phyloP scores from a whole-genome alignment of 2,797 vertebrate species.

The Sebastes flavidus region DNA sequence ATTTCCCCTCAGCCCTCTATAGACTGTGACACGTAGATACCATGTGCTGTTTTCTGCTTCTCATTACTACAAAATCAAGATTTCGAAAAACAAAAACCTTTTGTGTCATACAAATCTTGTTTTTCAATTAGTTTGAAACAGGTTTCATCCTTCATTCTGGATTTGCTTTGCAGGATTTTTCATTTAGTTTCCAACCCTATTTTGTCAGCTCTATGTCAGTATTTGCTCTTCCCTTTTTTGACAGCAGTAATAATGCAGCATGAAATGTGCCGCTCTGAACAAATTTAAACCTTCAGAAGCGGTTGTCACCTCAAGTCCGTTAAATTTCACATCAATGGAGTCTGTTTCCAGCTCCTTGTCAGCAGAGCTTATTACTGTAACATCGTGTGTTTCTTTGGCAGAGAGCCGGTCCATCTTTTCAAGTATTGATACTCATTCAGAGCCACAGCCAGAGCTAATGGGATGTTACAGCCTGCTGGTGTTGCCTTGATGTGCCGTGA shows the following conservation, averaged over 20 bases:
- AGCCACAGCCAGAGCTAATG: conserved; percentile 10
- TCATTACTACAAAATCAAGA: neutral
- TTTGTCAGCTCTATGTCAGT: neutral
- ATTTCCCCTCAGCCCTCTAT: neutral
- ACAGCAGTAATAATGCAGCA: neutral
- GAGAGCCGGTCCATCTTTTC: neutral
- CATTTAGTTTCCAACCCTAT: neutral
- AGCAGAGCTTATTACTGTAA: neutral
- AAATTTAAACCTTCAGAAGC: neutral
- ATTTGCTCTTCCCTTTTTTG: neutral
- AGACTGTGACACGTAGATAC: neutral
- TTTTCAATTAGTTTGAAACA: neutral
- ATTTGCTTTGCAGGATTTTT: neutral
- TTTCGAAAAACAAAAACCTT: neutral
- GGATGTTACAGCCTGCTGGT: neutral
- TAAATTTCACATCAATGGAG: neutral
- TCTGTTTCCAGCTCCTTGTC: neutral
- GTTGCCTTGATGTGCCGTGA: neutral
- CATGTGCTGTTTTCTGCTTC: neutral
- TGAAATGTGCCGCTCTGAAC: conserved; percentile 6
- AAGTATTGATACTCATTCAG: neutral
- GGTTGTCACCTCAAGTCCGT: neutral
- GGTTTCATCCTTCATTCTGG: neutral
- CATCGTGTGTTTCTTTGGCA: neutral
- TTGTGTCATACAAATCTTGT: neutral